These are phyloP conservation scores for Buathra laborator DNA, from an alignment of 2,888 invertebrate genomes.

Conservation along the genomic window DNA sequence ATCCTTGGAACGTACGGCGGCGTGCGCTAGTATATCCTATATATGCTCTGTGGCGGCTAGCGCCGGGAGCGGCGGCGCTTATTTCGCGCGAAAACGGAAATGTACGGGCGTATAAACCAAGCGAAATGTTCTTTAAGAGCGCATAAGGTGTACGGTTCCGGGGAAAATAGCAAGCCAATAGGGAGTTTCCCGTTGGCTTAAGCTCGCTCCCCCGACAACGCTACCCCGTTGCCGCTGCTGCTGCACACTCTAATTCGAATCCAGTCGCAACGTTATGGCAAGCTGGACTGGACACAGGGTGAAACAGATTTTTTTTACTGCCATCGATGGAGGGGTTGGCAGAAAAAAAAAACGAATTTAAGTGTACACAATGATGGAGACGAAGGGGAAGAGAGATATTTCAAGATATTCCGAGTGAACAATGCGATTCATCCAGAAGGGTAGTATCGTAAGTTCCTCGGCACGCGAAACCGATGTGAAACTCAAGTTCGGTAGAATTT, in stretches of 20 bases:
- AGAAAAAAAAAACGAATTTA: constrained; percentile 36
- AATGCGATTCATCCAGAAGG: no score
- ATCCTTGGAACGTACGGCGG: constrained; percentile 60
- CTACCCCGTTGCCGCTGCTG: neutral
- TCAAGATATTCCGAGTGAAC: no score
- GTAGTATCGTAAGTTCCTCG: no score
- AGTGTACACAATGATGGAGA: constrained; percentile 39
- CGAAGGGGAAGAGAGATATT: no score
- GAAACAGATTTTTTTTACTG: constrained; percentile 79
- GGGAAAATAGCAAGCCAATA: constrained; percentile 20
- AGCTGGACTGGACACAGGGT: constrained; percentile 65
- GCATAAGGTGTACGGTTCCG: constrained; percentile 54
- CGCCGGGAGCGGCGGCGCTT: constrained; percentile 63
- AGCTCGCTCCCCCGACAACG: constrained; percentile 8
- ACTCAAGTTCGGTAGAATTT: no score
- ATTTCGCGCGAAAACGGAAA: constrained; percentile 74
- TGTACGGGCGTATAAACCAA: constrained; percentile 72
- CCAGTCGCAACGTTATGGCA: constrained; percentile 57
- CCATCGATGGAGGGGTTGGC: constrained; percentile 53
- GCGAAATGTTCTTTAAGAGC: constrained; percentile 70
- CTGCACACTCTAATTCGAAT: constrained; percentile 60
- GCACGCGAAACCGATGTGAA: no score
- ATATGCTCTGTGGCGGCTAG: neutral
- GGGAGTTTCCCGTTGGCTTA: neutral
- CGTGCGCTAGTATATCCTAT: constrained; percentile 3